phyloP scores from a whole-genome alignment of 2,888 invertebrate species.

The Ernsta delagoae region DNA sequence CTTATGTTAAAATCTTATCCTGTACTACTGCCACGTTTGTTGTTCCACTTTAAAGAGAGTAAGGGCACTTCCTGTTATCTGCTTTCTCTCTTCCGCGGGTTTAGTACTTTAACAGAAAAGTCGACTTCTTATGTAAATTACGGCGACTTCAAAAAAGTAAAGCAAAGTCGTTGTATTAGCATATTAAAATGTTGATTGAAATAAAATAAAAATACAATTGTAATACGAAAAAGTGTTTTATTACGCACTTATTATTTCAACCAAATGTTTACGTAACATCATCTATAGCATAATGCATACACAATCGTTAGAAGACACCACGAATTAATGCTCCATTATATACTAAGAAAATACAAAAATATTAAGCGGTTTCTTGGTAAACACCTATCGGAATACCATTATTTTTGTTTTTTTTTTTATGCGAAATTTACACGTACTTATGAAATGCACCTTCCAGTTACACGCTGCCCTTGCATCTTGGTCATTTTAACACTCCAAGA shows the following conservation, averaged over 20 bases:
- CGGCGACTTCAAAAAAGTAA: no score
- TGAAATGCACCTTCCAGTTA: slow-evolving; percentile 71
- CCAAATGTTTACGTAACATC: slow-evolving; percentile 81
- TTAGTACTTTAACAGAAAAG: no score
- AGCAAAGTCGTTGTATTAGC: no score
- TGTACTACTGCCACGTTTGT: no score
- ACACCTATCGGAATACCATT: slow-evolving; percentile 68
- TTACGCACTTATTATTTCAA: slow-evolving; percentile 85
- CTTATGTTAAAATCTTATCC: no score
- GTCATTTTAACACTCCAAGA: slow-evolving; percentile 71
- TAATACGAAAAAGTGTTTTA: slow-evolving; percentile 83
- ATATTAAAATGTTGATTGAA: no score
- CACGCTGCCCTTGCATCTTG: slow-evolving; percentile 56
- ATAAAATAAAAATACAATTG: slow-evolving; percentile 42
- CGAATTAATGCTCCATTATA: slow-evolving; percentile 72
- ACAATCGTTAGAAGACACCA: slow-evolving; percentile 79
- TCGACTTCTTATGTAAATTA: no score
- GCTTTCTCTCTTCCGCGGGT: no score
- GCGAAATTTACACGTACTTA: slow-evolving; percentile 49
- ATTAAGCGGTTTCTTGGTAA: slow-evolving; percentile 79
- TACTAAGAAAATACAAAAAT: slow-evolving; percentile 84
- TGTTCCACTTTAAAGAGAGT: no score
- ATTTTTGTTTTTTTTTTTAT: slow-evolving; percentile 46
- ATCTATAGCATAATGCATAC: slow-evolving; percentile 82
- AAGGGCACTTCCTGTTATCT: no score